Base-by-base conservation (phyloP, 2,797 vertebrate genomes). In the Cuculus canorus region DNA sequence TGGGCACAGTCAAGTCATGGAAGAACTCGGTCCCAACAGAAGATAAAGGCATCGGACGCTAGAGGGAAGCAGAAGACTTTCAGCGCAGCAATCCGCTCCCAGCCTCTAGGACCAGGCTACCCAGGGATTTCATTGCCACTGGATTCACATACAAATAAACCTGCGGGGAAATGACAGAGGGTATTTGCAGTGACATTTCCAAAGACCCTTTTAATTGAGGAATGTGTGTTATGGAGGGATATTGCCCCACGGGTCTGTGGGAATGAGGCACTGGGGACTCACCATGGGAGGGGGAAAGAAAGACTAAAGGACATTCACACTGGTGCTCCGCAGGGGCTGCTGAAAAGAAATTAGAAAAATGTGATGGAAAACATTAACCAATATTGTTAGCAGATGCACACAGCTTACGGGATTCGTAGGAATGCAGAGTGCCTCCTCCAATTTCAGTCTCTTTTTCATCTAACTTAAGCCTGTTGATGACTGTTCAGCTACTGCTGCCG, bases 21-120 rank as follows among this genome's bases (percentile, higher is more conserved):
- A 72, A 79, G 56, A 56, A 13, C 50, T 27, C 23, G 1, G 65
- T 5, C 43, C 35, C 2, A 1, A 9, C 0, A 25, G 28, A 10
- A 77, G 54, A 80, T 41, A 27, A 82, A 85, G 61, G 5, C 30
- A 7, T 9, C 7, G 45, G 81, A 96, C 96, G 30, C 96, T 88
- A 95, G 92, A 96, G 94, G 95, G 97, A 94, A 59, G 95, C 92
- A 96, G 68, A 94, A 79, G 76, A 52, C 89, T 72, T 88, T 3
- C 22, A 39, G 80, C 54, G 35, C 90, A 77, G 73, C 10, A 11
- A 18, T 6, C 19, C 9, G 11, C 35, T 71, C 59, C 27, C 68
- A 43, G 61, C 61, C 76, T 37, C 39, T 54, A 6, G 54, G 39
- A 79, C 71, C 54, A 12, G 41, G 39, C 52, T 92, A 45, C 82